Percentiles rank a stretch among this genome's conserved stretches.
Evolutionary conservation across 2,888 invertebrate species (phyloP).

Genomic region (Spialia ferax): DNA sequence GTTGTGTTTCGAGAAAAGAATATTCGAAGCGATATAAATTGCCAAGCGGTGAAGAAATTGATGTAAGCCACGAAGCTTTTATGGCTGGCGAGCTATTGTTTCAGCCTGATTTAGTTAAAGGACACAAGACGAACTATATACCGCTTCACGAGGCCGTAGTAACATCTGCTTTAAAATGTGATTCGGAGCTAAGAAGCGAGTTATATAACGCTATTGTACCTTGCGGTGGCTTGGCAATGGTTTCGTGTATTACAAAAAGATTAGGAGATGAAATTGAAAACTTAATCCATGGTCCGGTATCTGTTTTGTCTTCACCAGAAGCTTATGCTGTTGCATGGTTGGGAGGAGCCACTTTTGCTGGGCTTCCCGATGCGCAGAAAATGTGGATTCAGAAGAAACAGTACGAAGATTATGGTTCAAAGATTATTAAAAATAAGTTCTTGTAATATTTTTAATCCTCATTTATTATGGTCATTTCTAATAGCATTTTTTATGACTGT

Average conservation of each 20-base stretch:
- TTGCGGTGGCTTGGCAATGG: slow-evolving; percentile 65
- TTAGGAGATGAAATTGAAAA: slow-evolving; percentile 58
- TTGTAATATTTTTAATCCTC: slow-evolving; percentile 22
- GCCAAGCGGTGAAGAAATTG: slow-evolving; percentile 60
- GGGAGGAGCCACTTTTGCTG: slow-evolving; percentile 73
- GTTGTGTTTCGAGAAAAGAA: slow-evolving; percentile 48
- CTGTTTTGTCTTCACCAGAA: slow-evolving; percentile 59
- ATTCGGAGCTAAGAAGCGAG: slow-evolving; percentile 57
- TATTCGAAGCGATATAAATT: slow-evolving; percentile 52
- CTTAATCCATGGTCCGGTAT: slow-evolving; percentile 50
- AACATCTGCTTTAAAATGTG: slow-evolving; percentile 61
- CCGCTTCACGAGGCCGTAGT: slow-evolving; percentile 60
- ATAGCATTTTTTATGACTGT: not conserved
- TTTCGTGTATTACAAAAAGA: slow-evolving; percentile 63
- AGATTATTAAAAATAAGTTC: slow-evolving; percentile 69
- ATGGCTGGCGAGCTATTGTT: slow-evolving; percentile 65
- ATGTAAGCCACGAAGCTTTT: slow-evolving; percentile 63
- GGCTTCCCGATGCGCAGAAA: slow-evolving; percentile 58
- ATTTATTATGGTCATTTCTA: not conserved
- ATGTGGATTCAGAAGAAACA: slow-evolving; percentile 67
- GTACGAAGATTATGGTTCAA: slow-evolving; percentile 69
- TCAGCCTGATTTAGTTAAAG: slow-evolving; percentile 59
- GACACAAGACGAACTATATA: slow-evolving; percentile 48
- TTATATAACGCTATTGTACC: slow-evolving; percentile 60
- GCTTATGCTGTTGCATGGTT: slow-evolving; percentile 67